phyloP scores from a whole-genome alignment of 1,140 invertebrate genomes.

The Apocrypta bakeri region DNA sequence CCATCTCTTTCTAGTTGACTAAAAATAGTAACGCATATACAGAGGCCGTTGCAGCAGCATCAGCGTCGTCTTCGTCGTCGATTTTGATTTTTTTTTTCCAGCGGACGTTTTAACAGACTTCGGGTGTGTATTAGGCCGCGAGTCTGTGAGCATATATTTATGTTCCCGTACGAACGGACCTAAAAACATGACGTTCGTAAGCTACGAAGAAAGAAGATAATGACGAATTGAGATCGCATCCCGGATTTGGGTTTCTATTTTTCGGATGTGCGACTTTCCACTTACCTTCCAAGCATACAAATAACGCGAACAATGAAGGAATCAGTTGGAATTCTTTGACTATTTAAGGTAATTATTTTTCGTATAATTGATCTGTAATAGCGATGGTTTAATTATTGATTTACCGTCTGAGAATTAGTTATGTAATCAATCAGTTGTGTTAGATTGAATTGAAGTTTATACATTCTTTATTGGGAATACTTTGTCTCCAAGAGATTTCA shows the following conservation, averaged over 20 bases:
- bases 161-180: not conserved
- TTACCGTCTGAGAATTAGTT: too few species aligned
- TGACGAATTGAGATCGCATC: not conserved
- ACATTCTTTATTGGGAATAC: too few species aligned
- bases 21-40: slow-evolving; percentile 32
- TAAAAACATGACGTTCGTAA: slow-evolving; percentile 15
- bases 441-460: too few species aligned
- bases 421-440: not conserved
- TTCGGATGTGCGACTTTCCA: not conserved
- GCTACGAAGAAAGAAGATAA: not conserved
- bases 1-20: not conserved
- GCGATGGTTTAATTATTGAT: too few species aligned
- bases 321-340: not conserved
- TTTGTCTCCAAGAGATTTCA: too few species aligned
- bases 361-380: too few species aligned
- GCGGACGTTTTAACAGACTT: not conserved
- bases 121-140: not conserved
- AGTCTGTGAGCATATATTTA: not conserved
- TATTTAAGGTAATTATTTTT: not conserved
- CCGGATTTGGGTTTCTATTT: not conserved
- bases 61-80: not conserved
- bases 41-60: slow-evolving; percentile 2
- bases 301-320: not conserved
- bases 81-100: not conserved
- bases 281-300: not conserved